These are phyloP conservation scores for Syrista parreyssii DNA, from an alignment of 2,888 invertebrate genomes.

Conservation along the genomic window DNA sequence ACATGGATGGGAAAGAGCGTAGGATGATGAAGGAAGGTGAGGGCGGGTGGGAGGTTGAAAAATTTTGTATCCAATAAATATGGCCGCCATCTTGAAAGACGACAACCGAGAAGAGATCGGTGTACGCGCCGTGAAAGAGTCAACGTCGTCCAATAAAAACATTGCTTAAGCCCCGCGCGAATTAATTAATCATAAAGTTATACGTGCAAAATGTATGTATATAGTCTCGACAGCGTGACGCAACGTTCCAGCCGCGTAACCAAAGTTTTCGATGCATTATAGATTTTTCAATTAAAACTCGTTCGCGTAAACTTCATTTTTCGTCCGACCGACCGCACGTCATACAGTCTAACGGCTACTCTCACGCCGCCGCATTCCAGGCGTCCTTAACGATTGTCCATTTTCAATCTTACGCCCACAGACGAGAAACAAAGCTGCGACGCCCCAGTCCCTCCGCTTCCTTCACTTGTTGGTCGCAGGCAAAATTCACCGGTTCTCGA, in stretches of 20 bases:
- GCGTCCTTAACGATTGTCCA: background rate
- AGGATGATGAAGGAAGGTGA: too few relatives aligned
- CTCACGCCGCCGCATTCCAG: background rate
- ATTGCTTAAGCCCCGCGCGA: background rate
- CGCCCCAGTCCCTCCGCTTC: background rate
- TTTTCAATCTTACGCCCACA: background rate
- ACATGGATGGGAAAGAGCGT: too few relatives aligned
- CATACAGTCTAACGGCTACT: background rate
- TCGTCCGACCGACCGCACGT: background rate
- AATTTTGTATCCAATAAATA: background rate
- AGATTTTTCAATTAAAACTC: background rate
- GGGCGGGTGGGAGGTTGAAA: rapidly evolving
- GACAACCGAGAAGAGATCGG: background rate
- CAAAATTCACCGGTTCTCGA: background rate
- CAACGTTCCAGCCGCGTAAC: background rate
- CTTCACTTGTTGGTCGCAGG: background rate
- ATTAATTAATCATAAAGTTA: background rate
- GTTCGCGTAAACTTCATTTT: background rate
- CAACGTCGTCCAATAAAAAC: background rate
- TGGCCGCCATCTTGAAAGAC: background rate
- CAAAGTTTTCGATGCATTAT: background rate
- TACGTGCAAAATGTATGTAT: background rate
- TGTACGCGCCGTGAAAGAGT: background rate
- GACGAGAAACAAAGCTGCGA: background rate
- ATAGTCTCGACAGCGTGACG: background rate